Evolutionary conservation across 64 coral and sea anemone species (phyloP).

Genomic region (Actinia equina): DNA sequence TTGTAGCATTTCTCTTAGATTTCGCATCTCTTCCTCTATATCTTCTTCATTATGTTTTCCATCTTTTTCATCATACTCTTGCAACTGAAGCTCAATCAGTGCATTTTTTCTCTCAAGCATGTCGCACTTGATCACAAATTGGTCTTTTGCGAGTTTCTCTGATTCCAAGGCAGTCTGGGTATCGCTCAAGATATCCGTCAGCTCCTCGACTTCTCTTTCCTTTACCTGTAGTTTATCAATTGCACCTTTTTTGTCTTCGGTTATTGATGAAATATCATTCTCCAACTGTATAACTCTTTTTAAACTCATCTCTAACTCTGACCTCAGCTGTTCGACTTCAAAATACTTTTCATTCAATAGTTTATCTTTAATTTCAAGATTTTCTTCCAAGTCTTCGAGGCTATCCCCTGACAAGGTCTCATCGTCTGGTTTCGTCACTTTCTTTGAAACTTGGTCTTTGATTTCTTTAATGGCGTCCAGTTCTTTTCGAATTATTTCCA

Average conservation of each 20-base stretch:
- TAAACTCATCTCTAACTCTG: conserved; percentile 30
- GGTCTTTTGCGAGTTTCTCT: conserved; percentile 57
- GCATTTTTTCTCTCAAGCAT: conserved; percentile 59
- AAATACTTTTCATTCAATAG: conserved; percentile 33
- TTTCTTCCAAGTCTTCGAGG: conserved; percentile 24
- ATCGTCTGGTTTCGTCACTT: conserved; percentile 4
- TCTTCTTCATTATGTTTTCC: conserved; percentile 37
- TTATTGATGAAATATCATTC: conserved; percentile 29
- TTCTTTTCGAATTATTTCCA: conserved; percentile 31
- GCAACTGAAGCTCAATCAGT: conserved; percentile 46
- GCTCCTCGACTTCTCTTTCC: conserved; percentile 43
- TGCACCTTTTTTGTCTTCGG: conserved; percentile 22
- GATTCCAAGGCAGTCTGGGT: conserved; percentile 48
- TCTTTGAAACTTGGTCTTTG: conserved; percentile 18
- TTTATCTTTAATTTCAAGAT: conserved; percentile 10
- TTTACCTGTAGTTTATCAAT: conserved; percentile 43
- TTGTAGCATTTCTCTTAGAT: conserved; percentile 32
- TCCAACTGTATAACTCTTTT: conserved; percentile 31
- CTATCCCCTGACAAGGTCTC: background rate
- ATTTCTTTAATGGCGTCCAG: conserved; percentile 12
- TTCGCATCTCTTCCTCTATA: conserved; percentile 36
- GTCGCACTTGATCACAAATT: conserved; percentile 72
- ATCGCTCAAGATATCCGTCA: conserved; percentile 40
- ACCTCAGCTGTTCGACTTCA: conserved; percentile 15
- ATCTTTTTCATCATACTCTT: conserved; percentile 55